These are phyloP conservation scores for Xiphophorus birchmanni DNA, from an alignment of 2,797 vertebrate genomes.

Conservation along the genomic window DNA sequence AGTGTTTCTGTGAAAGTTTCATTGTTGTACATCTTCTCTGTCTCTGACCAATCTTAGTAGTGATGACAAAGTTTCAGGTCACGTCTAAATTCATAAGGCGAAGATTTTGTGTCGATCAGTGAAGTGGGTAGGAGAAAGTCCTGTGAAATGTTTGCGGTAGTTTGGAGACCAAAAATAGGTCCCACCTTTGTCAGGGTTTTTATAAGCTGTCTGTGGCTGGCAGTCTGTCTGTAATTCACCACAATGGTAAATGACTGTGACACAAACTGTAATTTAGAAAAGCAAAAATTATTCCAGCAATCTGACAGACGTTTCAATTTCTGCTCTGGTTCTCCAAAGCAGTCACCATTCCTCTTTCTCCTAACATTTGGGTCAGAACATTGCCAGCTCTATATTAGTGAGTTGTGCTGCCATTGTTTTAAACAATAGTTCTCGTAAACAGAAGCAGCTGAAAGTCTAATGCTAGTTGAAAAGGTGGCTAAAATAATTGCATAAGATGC, in stretches of 20 bases:
- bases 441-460: not conserved
- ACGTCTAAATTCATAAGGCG: not conserved
- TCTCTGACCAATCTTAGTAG: not conserved
- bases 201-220: not conserved
- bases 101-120: not conserved
- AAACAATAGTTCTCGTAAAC: not conserved
- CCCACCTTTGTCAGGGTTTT: not conserved
- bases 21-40: not conserved
- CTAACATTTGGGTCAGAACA: not conserved
- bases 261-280: too few relatives aligned
- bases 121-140: not conserved
- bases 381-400: not conserved
- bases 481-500: not conserved
- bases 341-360: not conserved
- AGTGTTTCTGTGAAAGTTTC: not conserved
- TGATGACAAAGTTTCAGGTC: not conserved
- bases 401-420: not conserved
- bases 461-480: not conserved
- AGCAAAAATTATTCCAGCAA: not conserved
- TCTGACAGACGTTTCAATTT: not conserved
- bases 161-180: not conserved
- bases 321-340: not conserved
- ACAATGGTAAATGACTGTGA: too few relatives aligned
- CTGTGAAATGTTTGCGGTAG: not conserved
- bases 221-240: too few relatives aligned